Base-by-base conservation (phyloP, 2,888 invertebrate genomes). In the Caenorhabditis sulstoni region DNA sequence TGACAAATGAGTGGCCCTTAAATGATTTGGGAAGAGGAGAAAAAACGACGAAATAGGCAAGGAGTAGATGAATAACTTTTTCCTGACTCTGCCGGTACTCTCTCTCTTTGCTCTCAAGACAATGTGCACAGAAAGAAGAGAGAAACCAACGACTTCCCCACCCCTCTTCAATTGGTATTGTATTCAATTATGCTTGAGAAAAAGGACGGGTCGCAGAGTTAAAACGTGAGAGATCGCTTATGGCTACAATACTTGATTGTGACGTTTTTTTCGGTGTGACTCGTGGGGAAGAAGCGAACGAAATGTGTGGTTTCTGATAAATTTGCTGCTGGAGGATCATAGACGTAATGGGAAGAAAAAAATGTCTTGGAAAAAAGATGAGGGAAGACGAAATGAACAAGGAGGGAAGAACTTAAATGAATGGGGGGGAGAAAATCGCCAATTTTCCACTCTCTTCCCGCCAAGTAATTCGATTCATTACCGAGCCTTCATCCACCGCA, bases 381-480 rank as follows among this genome's bases (percentile, higher is more conserved):
- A n/a, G n/a, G n/a, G 29, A 29, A 29, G 29, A 29, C 29, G 29
- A 29, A 29, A 29, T 29, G 29, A 29, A 29, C 29, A 29, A 29
- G 29, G 57, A 41, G 50, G 44, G 59, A 61, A 22, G 20, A 14
- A 23, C 29, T 29, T 29, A 29, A 29, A 29, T 5, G 39, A 23
- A 16, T n/a, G n/a, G 35, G 41, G 8, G 14, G 16, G 49, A 49
- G 47, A 55, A 68, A 76, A 68, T 59, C 52, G 68, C 18, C 74
- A 65, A 67, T 75, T 75, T 67, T 75, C 67, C 75, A 67, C 66
- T 67, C 75, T 67, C 61, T 39, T 16, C 59, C 44, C 29, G 29
- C 29, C 29, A 29, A 52, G 75, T 75, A 75, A 75, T 67, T 65
- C 67, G 23, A 75, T 75, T 75, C 75, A 75, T 75, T 75, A 67